Evolutionary conservation across 2,797 vertebrate species (phyloP), one percentile per base, ranked within the genome.

Genomic region (Pogonophryne albipinna): DNA sequence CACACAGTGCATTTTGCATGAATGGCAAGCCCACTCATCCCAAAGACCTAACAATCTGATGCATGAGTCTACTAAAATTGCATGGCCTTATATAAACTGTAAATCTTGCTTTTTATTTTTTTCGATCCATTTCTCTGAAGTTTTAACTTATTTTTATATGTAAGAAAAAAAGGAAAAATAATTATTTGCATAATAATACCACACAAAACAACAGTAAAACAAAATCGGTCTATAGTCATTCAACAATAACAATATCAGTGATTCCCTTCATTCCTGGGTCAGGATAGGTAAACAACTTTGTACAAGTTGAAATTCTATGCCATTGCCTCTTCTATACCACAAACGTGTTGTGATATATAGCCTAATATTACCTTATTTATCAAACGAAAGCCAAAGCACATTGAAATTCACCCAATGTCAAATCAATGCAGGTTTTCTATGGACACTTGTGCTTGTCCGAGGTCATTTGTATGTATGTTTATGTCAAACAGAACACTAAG

Each of bases 121-220:
- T 71, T 82, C 70, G 77, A 87, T 90, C 80, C 60, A 79, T 87
- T 92, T 91, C 64, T 87, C 80, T 87, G 91, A 88, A 80, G 83
- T 87, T 91, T 85, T 89, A 92, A 92, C 87, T 91, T 94, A 93
- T 95, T 95, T 95, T 95, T 95, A 69, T 94, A 95, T 83, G 87
- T 91, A 92, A 94, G 91, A 80, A 68, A 86, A 85, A 83, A 83
- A 75, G 14, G 17, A 83, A 86, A 87, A 88, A 85, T 60, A 84
- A 86, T 82, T 90, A 85, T 91, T 90, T 91, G 83, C 83, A 74
- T 86, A 88, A 91, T 50, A 93, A 91, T 80, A 89, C 71, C 63
- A 85, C 91, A 92, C 71, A 89, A 87, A 65, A 79, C 17, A 34
- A 83, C 91, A 91, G 85, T 45, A 72, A 93, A 92, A 88, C 80